Evolutionary conservation across 2,113 vertebrate species (phyloP), one percentile per base, ranked within the genome.

Genomic region (Heterotis niloticus): DNA sequence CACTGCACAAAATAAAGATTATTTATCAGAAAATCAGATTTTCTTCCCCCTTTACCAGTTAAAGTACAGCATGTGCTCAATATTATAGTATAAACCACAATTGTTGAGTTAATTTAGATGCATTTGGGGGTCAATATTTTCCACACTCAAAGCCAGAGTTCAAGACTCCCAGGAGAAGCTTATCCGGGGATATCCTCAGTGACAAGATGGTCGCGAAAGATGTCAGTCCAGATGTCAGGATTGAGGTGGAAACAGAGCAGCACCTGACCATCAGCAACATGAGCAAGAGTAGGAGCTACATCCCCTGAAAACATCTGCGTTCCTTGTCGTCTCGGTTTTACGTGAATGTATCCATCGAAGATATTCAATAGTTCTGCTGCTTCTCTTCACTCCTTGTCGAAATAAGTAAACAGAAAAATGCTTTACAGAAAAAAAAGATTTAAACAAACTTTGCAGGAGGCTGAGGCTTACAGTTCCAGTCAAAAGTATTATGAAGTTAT

Each of bases 171-270:
- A 68, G 64, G 81, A 79, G 81, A 73, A 72, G 60, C 74, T 73
- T 74, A 57, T 77, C 68, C 71, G 64, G 78, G 69, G 65, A 62
- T 82, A 52, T 77, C 65, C 66, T 82, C 56, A 75, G 75, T 70
- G 72, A 85, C 72, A 78, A 83, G 80, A 64, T 70, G 83, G 83
- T 79, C 82, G 79, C 81, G 72, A 81, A 80, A 12, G 57, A 44
- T 68, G 77, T 79, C 65, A 71, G 75, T 44, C 56, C 44, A 44
- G 65, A 65, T 67, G 79, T 62, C 69, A 80, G 80, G 29, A 34
- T 34, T 71, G 24, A 81, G 66, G 75, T 82, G 71, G 60, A 76
- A 59, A 59, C 59, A 73, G 56, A 28, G 51, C 70, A 18, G 52
- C 44, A 16, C 56, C 51, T 67, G 64, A 72, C n/a, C 62, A 59